phyloP scores from a whole-genome alignment of 2,797 vertebrate genomes.

The Spinus olivaceus region DNA sequence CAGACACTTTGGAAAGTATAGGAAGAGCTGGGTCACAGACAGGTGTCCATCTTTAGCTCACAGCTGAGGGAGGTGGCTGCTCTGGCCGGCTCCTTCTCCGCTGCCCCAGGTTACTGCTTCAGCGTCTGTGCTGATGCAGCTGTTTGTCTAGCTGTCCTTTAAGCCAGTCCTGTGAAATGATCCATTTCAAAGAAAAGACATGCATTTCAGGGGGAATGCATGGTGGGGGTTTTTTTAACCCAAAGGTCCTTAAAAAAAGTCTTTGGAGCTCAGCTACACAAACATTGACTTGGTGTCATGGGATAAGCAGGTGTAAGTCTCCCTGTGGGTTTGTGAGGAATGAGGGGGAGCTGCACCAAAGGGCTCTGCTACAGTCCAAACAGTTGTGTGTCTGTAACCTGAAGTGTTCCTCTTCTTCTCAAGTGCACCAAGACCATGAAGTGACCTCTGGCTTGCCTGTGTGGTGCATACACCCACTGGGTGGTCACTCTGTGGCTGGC shows the following conservation, averaged over 20 bases:
- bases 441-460: background rate
- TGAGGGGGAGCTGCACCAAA: background rate
- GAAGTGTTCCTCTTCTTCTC: background rate
- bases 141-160: slow-evolving; percentile 27
- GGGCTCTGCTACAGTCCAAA: background rate
- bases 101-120: slow-evolving; percentile 1
- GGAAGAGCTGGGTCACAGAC: background rate
- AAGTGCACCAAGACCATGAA: background rate
- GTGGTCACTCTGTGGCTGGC: background rate
- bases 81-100: accelerated
- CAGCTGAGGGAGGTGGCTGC: background rate
- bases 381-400: background rate
- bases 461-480: background rate
- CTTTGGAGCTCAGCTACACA: background rate
- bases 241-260: background rate
- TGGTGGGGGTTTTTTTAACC: accelerated
- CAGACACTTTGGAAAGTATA: background rate
- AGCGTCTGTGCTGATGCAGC: background rate
- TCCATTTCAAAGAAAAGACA: background rate
- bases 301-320: background rate
- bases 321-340: background rate
- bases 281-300: background rate
- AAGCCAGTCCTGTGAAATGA: slow-evolving; percentile 6
- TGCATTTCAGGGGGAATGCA: background rate
- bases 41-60: background rate